Percentiles rank a stretch among this genome's conserved stretches.
Evolutionary conservation across 1,140 invertebrate species (phyloP).

Genomic region (Drosophila insularis): DNA sequence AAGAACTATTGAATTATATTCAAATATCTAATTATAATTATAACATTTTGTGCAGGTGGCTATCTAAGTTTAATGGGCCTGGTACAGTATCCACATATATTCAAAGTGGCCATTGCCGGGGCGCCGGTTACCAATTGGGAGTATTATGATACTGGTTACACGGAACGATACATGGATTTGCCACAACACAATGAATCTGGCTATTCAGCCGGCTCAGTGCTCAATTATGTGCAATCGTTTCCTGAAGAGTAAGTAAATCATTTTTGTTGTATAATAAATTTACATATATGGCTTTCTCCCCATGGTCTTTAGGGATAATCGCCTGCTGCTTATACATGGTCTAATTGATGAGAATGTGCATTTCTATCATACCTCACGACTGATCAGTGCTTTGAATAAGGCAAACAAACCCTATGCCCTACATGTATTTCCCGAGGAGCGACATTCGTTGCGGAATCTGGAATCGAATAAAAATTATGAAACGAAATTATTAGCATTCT

Average conservation of each 20-base stretch:
- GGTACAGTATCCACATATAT: slow-evolving; percentile 91
- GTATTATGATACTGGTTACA: slow-evolving; percentile 95
- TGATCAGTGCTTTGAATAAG: slow-evolving; percentile 94
- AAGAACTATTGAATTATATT: background rate
- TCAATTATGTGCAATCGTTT: slow-evolving; percentile 92
- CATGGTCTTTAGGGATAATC: slow-evolving; percentile 88
- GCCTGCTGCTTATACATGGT: slow-evolving; percentile 98
- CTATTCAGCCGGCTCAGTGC: slow-evolving; percentile 90
- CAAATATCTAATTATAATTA: slow-evolving; percentile 12
- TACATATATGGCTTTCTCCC: background rate
- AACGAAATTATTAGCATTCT: slow-evolving; percentile 94
- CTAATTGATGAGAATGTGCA: slow-evolving; percentile 99
- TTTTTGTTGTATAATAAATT: background rate
- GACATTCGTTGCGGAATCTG: slow-evolving; percentile 95
- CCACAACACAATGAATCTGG: slow-evolving; percentile 91
- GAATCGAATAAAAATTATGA: slow-evolving; percentile 98
- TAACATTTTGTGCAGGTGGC: slow-evolving; percentile 84
- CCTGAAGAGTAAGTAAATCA: slow-evolving; percentile 90
- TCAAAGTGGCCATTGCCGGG: slow-evolving; percentile 96
- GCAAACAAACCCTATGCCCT: slow-evolving; percentile 95
- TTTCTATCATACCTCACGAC: slow-evolving; percentile 96
- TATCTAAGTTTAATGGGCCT: slow-evolving; percentile 94
- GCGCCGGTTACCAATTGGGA: slow-evolving; percentile 98
- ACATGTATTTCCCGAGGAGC: slow-evolving; percentile 97
- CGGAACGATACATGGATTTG: slow-evolving; percentile 97